Evolutionary conservation across 1,140 invertebrate genomes (phyloP), one percentile per base, ranked within the genome.

Genomic region (Phthorimaea operculella): DNA sequence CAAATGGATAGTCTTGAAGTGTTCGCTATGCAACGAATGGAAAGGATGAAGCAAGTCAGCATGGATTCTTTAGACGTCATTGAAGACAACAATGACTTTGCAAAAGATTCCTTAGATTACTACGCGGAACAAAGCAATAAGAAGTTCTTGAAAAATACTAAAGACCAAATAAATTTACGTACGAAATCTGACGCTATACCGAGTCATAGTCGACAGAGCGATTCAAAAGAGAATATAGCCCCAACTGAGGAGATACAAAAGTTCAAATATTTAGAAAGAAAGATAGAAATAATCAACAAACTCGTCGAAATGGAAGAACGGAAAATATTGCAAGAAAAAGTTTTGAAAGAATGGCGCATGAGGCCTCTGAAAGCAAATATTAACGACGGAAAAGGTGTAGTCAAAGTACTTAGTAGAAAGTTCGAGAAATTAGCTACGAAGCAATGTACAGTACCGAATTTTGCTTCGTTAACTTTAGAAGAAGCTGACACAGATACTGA

Each of bases 201-300:
- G 7, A 66, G 64, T 54, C 64, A 79, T 44, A 77, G 77, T 62
- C 65, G 79, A 62, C 67, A 79, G 70, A 55, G 72, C 62, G 65
- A 78, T 58, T 60, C 83, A 33, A 73, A 85, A 83, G 77, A 88
- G 79, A 83, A 82, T 48, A 76, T 83, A 56, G 74, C 76, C 11
- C 79, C 79, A 12, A 74, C 60, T 18, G 79, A 86, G 45, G 86
- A 87, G 62, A 75, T 87, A 16, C 76, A 77, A 72, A 89, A 87
- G 79, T 89, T 77, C 60, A 88, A 78, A 81, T 87, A 90, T 57
- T 91, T 91, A 34, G 89, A 90, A 63, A 78, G 88, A 17, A 90
- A 91, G 75, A 86, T 91, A 4, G 87, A 90, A 59, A 89, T 90
- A 14, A 90, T 91, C 6, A 90, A 90, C 69, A 89, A 88, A 63